phyloP scores from a whole-genome alignment of 1,140 invertebrate species.

The Bombyx mandarina region DNA sequence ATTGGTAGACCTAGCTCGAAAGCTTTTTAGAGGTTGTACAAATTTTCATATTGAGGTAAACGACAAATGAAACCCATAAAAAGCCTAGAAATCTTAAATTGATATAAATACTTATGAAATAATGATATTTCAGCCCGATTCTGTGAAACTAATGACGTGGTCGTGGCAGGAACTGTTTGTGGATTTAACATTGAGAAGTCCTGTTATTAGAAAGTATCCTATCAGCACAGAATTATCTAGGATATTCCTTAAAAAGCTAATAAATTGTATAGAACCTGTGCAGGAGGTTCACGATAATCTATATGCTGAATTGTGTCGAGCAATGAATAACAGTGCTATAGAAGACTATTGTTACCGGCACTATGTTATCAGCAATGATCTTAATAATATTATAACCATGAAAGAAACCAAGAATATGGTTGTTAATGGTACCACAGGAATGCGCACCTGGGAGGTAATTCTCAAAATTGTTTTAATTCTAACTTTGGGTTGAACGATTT shows the following conservation, averaged over 20 bases:
- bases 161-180: slow-evolving; percentile 35
- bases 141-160: slow-evolving; percentile 33
- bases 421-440: slow-evolving; percentile 56
- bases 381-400: slow-evolving; percentile 37
- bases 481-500: neutral
- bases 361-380: slow-evolving; percentile 36
- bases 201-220: slow-evolving; percentile 40
- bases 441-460: slow-evolving; percentile 56
- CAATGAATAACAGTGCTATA: slow-evolving; percentile 22
- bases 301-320: slow-evolving; percentile 36
- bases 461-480: slow-evolving; percentile 3
- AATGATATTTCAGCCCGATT: slow-evolving; percentile 26
- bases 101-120: too few species aligned
- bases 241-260: slow-evolving; percentile 52
- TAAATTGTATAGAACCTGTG: slow-evolving; percentile 30
- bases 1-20: neutral
- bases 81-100: neutral
- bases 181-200: slow-evolving; percentile 30
- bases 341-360: slow-evolving; percentile 38
- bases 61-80: neutral
- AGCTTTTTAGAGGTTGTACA: slow-evolving; percentile 22
- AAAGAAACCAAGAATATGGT: slow-evolving; percentile 60
- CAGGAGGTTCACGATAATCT: slow-evolving; percentile 54
- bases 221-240: slow-evolving; percentile 33
- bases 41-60: slow-evolving; percentile 19